Evolutionary conservation across 2,113 vertebrate species (phyloP).

Genomic region (Boulengeromyrus knoepffleri): DNA sequence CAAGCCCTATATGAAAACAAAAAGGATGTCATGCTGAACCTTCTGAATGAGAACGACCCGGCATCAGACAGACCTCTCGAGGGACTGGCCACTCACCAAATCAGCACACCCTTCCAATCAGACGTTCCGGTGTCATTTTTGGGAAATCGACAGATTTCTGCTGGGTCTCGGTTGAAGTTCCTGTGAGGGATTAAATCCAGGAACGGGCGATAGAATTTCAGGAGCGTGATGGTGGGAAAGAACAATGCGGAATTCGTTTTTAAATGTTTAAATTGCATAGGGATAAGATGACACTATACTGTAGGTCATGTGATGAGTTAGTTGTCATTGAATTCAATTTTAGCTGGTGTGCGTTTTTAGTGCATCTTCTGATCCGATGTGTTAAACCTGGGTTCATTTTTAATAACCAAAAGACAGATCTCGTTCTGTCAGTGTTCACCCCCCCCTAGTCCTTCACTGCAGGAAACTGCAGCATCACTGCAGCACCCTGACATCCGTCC

Average conservation of each 20-base stretch:
- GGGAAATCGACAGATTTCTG: not conserved
- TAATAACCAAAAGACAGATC: not conserved
- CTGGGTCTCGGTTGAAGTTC: not conserved
- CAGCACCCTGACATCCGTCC: not conserved
- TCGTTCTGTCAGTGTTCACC: not conserved
- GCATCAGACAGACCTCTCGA: not conserved
- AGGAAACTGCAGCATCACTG: not conserved
- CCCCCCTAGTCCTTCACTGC: not conserved
- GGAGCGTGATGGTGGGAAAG: not conserved
- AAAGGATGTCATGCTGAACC: not conserved
- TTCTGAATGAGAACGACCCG: not conserved
- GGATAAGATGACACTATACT: not conserved
- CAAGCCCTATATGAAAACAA: not conserved
- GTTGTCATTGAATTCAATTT: not conserved
- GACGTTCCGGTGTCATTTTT: not conserved
- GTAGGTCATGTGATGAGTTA: not conserved
- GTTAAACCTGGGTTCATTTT: not conserved
- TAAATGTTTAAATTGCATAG: not conserved
- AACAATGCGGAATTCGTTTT: not conserved
- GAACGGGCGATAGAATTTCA: not conserved
- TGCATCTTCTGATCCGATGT: not conserved
- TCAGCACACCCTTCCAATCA: too few species aligned
- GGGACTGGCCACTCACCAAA: not conserved
- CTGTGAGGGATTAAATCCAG: not conserved
- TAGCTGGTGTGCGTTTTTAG: not conserved